A percentile compares a stretch with the other conserved stretches of the same genome.
Evolutionary conservation across 2,113 vertebrate genomes (phyloP).

Genomic region (Alethe castanea): DNA sequence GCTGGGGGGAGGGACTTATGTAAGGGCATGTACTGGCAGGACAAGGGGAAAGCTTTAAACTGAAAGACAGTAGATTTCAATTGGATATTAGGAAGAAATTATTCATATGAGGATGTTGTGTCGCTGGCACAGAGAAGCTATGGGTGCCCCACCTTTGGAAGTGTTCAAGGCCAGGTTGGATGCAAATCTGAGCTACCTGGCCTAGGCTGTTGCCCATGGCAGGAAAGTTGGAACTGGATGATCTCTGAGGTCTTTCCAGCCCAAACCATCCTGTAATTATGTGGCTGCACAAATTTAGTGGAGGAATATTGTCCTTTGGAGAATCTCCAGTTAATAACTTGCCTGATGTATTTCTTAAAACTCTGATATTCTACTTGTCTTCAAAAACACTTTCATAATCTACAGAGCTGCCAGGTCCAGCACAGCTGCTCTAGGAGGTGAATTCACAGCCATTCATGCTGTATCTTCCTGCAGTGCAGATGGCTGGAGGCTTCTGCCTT

Average conservation of each 20-base stretch:
- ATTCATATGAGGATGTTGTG: background rate
- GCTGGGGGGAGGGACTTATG: background rate
- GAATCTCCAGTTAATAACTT: background rate
- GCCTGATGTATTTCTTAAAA: background rate
- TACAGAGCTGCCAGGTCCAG: background rate
- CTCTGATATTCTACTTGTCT: background rate
- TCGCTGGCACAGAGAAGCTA: background rate
- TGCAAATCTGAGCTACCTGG: background rate
- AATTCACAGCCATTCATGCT: background rate
- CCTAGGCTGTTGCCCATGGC: background rate
- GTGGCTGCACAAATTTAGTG: background rate
- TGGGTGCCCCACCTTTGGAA: background rate
- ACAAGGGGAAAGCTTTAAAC: background rate
- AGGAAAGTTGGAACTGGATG: background rate
- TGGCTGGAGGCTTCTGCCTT: background rate
- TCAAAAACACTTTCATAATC: background rate
- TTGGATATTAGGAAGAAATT: background rate
- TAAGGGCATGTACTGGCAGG: background rate
- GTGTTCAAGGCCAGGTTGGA: background rate
- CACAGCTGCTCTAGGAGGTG: background rate
- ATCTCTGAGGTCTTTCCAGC: background rate
- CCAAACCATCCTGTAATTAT: background rate
- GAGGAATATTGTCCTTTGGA: background rate
- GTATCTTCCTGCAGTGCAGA: background rate
- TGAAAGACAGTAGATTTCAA: background rate